Base-by-base conservation (phyloP, 2,797 vertebrate species). In the Coracias cyanogaster region DNA sequence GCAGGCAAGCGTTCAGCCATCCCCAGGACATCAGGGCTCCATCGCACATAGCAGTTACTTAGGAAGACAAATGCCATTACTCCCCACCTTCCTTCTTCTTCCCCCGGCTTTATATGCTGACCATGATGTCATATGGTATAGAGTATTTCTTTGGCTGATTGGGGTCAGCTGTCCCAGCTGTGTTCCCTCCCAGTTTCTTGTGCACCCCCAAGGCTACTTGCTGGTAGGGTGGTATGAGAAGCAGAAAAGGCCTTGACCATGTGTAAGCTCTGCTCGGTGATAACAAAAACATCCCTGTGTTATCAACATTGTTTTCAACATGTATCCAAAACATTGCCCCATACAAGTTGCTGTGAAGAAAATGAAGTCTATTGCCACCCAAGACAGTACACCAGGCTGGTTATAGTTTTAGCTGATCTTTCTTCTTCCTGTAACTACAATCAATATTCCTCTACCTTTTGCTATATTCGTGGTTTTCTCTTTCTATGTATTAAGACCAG, bases 41-140 rank as follows among this genome's bases (percentile, higher is more conserved):
- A 12, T 35, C 49, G 20, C 0, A 0, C 1, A 3, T 21, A 41
- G 39, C 2, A 0, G 6, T 57, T 9, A 12, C n/a, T 51, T 45
- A 31, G 37, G n/a, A 13, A 58, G 26, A 58, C 33, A 52, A 61
- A 54, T 1, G 0, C 29, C 7, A 4, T 41, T 5, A 31, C 4
- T 26, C 29, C 9, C 26, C 7, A 31, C 26, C 12, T 12, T 19
- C 4, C 25, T 60, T 52, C 20, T 90, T 43, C 31, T 20, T 62
- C 26, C 16, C 15, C 10, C 21, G 28, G 46, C 25, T 69, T 45
- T 87, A 28, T 33, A 24, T 29, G 24, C 33, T 85, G 71, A 76
- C 21, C 26, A 14, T 12, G 15, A 52, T 15, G 11, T 29, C 61
- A 43, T 31, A 45, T n/a, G 43, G 62, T 46, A 24, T 45, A 21